A percentile compares a stretch with the other conserved stretches of the same genome.
phyloP scores from a whole-genome alignment of 2,797 vertebrate species.

The Pteronotus mesoamericanus region DNA sequence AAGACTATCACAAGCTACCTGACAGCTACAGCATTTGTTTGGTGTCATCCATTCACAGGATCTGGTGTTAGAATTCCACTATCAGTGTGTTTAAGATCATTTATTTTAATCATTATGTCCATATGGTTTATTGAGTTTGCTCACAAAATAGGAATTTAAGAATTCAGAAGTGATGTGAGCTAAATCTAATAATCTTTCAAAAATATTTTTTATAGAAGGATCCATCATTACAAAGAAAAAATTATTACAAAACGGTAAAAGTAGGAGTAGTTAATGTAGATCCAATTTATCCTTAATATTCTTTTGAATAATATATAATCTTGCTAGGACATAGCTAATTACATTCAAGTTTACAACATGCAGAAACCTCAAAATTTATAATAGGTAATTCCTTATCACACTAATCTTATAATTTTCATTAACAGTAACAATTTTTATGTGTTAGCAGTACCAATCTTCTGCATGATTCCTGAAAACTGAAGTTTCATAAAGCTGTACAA shows the following conservation, averaged over 20 bases:
- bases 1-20: not conserved
- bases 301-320: slow-evolving; percentile 50
- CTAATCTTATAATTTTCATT: slow-evolving; percentile 62
- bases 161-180: not conserved
- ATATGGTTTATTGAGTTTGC: not conserved
- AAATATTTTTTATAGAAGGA: slow-evolving; percentile 39
- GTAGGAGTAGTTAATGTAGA: not conserved
- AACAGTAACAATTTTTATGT: slow-evolving; percentile 46
- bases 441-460: slow-evolving; percentile 52
- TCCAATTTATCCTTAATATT: slow-evolving; percentile 32
- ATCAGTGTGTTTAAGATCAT: not conserved
- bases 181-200: slow-evolving; percentile 27
- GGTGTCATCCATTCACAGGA: not conserved
- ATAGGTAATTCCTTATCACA: slow-evolving; percentile 43
- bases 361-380: slow-evolving; percentile 51
- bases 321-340: slow-evolving; percentile 43
- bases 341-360: slow-evolving; percentile 53
- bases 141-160: slow-evolving; percentile 13
- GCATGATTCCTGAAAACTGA: not conserved
- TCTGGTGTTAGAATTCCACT: not conserved
- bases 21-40: not conserved
- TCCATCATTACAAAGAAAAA: slow-evolving; percentile 10
- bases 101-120: not conserved
- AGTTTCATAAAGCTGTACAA: slow-evolving; percentile 29
- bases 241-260: slow-evolving; percentile 3